phyloP scores from a whole-genome alignment of 1,140 invertebrate genomes.

The Magallana ariakensis region DNA sequence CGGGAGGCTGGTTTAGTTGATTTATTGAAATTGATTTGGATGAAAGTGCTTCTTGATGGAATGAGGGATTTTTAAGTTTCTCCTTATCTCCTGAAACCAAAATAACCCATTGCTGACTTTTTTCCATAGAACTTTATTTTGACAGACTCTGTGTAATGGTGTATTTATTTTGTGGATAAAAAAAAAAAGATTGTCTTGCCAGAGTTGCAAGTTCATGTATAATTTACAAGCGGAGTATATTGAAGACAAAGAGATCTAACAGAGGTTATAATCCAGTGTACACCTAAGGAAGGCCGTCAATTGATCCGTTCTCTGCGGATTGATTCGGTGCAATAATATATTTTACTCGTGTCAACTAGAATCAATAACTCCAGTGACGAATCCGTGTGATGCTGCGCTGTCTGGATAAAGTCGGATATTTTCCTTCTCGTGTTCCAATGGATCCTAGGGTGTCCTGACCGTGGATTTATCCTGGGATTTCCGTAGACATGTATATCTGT shows the following conservation, averaged over 20 bases:
- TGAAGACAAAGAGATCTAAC: background rate
- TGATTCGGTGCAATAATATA: slow-evolving; percentile 28
- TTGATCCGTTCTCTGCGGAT: background rate
- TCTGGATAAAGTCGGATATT: background rate
- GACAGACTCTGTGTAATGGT: background rate
- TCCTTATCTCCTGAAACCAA: background rate
- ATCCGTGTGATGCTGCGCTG: background rate
- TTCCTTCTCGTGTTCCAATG: background rate
- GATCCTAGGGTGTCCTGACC: background rate
- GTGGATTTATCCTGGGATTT: background rate
- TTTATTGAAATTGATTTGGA: slow-evolving; percentile 26
- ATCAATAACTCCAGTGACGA: slow-evolving; percentile 14
- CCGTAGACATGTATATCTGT: slow-evolving; percentile 3
- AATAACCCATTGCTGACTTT: background rate
- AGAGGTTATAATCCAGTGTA: background rate
- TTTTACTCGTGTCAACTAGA: slow-evolving; percentile 28
- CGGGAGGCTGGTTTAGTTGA: background rate
- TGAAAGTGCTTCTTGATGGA: slow-evolving; percentile 22
- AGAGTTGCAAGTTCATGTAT: background rate
- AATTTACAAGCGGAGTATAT: background rate
- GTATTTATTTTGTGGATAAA: background rate
- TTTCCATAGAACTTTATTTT: slow-evolving; percentile 2
- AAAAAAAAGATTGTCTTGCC: background rate
- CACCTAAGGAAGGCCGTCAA: background rate
- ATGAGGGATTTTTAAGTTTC: background rate